Evolutionary conservation across 2,113 vertebrate species (phyloP).

Genomic region (Megaceryle torquata): DNA sequence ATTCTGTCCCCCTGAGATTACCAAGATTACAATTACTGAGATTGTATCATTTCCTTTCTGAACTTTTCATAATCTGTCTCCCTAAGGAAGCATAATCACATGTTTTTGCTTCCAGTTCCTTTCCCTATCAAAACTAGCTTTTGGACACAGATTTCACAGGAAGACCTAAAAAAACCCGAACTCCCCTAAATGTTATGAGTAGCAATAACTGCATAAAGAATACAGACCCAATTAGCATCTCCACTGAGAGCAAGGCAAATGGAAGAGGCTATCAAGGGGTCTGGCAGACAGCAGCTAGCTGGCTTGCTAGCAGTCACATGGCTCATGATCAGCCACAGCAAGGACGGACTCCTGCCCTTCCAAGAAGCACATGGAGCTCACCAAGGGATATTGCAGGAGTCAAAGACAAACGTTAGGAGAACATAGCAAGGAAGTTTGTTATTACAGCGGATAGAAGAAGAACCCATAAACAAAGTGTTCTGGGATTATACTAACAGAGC

Average conservation of each 20-base stretch:
- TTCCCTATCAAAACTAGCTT: background rate
- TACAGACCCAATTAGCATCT: background rate
- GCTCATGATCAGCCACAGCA: background rate
- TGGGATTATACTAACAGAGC: background rate
- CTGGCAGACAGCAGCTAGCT: background rate
- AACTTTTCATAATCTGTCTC: background rate
- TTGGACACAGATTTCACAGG: background rate
- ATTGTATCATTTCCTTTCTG: no score
- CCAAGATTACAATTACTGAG: no score
- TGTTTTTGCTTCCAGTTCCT: background rate
- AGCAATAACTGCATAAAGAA: background rate
- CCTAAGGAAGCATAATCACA: background rate
- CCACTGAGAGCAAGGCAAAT: background rate
- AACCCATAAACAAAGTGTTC: background rate
- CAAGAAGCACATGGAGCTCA: background rate
- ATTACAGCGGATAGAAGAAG: background rate
- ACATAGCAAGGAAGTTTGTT: background rate
- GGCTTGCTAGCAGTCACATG: rapidly evolving
- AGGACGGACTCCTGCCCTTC: background rate
- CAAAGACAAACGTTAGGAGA: background rate
- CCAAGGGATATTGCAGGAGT: background rate
- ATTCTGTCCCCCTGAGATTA: no score
- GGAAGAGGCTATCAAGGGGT: background rate
- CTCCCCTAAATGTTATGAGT: background rate
- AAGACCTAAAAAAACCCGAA: background rate